A percentile compares a stretch with the other conserved stretches of the same genome.
phyloP scores from a whole-genome alignment of 2,888 invertebrate species.

The Polia nebulosa region DNA sequence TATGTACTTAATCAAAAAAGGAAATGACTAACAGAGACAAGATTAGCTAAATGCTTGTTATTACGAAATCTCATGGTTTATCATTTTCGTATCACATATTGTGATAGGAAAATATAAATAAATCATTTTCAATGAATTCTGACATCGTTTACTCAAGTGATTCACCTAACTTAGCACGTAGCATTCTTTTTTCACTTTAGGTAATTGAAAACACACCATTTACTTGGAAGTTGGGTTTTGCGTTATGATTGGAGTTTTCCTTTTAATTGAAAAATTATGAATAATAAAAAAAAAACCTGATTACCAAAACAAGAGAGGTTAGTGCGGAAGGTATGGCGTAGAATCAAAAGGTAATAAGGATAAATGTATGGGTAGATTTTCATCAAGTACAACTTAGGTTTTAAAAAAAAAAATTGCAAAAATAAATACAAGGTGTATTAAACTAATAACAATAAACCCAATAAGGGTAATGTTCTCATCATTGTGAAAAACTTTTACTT shows the following conservation, averaged over 20 bases:
- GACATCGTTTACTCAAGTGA: not conserved
- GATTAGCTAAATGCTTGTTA: constrained; percentile 30
- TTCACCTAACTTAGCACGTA: not conserved
- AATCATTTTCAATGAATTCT: constrained; percentile 23
- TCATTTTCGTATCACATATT: constrained; percentile 18
- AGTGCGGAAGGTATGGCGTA: too few species aligned
- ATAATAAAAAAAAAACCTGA: too few species aligned
- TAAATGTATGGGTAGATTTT: not conserved
- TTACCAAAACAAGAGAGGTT: not conserved
- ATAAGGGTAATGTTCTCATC: too few species aligned
- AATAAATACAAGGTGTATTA: too few species aligned
- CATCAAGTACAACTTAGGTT: too few species aligned
- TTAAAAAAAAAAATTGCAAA: too few species aligned
- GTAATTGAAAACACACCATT: constrained; percentile 5
- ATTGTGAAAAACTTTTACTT: too few species aligned
- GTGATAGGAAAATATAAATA: constrained; percentile 14
- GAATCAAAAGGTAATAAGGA: too few species aligned
- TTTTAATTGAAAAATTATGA: not conserved
- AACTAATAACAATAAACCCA: too few species aligned
- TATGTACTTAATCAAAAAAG: constrained; percentile 30
- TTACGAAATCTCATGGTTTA: constrained; percentile 10
- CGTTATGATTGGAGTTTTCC: not conserved
- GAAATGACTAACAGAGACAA: constrained; percentile 22
- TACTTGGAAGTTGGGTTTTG: constrained; percentile 9
- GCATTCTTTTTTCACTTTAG: not conserved